Evolutionary conservation across 2,888 invertebrate species (phyloP).

Genomic region (Crepidodera aurea): DNA sequence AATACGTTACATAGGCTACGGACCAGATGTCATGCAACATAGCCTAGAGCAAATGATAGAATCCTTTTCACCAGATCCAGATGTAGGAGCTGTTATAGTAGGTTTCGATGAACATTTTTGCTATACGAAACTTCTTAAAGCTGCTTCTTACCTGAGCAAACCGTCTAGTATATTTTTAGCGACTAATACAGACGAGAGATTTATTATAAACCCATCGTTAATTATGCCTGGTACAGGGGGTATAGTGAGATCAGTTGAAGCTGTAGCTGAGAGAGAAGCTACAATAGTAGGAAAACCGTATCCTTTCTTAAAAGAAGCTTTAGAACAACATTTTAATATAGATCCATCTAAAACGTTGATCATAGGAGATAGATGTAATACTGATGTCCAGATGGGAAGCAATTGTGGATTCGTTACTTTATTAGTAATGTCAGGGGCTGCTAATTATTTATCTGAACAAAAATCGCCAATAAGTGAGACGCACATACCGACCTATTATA

Average conservation of each 20-base stretch:
- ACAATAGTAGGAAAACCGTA: conserved; percentile 91
- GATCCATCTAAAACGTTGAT: conserved; percentile 84
- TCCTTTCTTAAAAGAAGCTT: conserved; percentile 77
- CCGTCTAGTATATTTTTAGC: conserved; percentile 74
- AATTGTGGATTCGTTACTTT: conserved; percentile 89
- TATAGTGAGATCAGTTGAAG: conserved; percentile 84
- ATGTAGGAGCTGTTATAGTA: conserved; percentile 92
- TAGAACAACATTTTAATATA: conserved; percentile 74
- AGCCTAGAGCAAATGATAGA: conserved; percentile 64
- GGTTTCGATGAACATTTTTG: conserved; percentile 95
- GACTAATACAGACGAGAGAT: conserved; percentile 49
- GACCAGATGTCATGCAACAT: conserved; percentile 73
- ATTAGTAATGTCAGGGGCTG: conserved; percentile 87
- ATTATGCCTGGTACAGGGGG: conserved; percentile 73
- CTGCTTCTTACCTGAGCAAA: conserved; percentile 84
- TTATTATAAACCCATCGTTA: conserved; percentile 55
- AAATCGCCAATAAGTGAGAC: conserved; percentile 60
- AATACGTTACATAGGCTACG: conserved; percentile 76
- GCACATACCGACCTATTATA: conserved; percentile 75
- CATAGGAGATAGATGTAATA: conserved; percentile 92
- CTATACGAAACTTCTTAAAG: conserved; percentile 90
- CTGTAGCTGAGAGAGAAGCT: conserved; percentile 82
- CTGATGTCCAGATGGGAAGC: conserved; percentile 90
- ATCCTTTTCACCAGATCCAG: conserved; percentile 72
- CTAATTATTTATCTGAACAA: conserved; percentile 61